Evolutionary conservation across 2,113 vertebrate species (phyloP), one percentile per base, ranked within the genome.

Genomic region (Piprites chloris): DNA sequence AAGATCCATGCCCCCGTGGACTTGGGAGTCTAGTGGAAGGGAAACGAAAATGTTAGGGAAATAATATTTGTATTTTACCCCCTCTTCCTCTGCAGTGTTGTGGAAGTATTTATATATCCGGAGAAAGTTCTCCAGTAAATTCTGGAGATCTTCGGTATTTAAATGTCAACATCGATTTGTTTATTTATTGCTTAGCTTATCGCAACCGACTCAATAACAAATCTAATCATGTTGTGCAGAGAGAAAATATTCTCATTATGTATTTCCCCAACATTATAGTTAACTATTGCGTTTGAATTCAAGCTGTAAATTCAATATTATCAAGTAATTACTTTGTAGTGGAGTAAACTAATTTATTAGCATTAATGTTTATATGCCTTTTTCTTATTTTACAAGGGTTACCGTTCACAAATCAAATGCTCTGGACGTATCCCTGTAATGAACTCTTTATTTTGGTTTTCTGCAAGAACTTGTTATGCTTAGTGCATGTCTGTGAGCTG

Each of bases 121-220:
- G 95, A 91, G 95, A 97, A 97, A 97, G 97, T 97, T 97, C 95
- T 98, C 96, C 93, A 96, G 97, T 98, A 97, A 97, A 97, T 97
- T 97, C 96, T 97, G 89, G 97, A 97, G 96, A 97, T 97, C 97
- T 97, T 97, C 96, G 90, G 96, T 97, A 98, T 98, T 98, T 98
- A 98, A 98, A 97, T 98, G 98, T 98, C 97, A 98, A 95, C 97
- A 98, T 98, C 96, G 96, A 98, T 98, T 98, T 97, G 96, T 98
- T 98, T 98, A 98, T 98, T 98, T 98, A 98, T 98, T 98, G 97
- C 98, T 97, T 96, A 97, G 95, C 95, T 97, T 97, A 98, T 97
- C 95, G 92, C 97, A 98, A 98, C 97, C 80, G 98, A 98, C 98
- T 97, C 94, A 97, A 95, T 98, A 98, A 98, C 98, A 98, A 98